Evolutionary conservation across 2,888 invertebrate species (phyloP).

Genomic region (Drosophila vallismaia): DNA sequence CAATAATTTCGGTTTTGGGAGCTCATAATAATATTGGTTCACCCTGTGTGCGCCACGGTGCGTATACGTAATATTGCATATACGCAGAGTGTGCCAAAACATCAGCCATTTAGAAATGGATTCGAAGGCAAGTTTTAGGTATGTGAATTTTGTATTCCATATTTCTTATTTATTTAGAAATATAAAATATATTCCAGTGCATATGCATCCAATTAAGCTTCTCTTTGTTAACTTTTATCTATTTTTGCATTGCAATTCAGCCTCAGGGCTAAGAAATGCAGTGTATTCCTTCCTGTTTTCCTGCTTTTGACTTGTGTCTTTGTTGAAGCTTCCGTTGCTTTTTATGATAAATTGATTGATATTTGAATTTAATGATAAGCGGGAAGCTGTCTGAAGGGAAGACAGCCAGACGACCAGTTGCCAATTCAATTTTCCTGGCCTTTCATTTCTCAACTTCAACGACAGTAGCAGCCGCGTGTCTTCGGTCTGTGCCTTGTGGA

Average conservation of each 20-base stretch:
- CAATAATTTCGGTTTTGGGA: not conserved
- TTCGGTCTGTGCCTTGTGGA: constrained; percentile 26
- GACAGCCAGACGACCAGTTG: constrained; percentile 49
- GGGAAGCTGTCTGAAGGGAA: not conserved
- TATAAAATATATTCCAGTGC: no score
- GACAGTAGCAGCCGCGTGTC: constrained; percentile 47
- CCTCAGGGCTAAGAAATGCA: constrained; percentile 13
- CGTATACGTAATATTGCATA: constrained; percentile 1
- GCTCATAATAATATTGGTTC: no score
- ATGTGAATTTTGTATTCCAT: no score
- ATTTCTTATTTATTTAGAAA: no score
- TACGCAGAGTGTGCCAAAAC: not conserved
- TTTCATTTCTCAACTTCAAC: constrained; percentile 73
- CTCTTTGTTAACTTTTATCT: not conserved
- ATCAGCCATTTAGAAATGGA: no score
- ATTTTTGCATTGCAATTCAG: constrained; percentile 10
- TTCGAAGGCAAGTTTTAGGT: no score
- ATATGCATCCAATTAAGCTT: constrained; percentile 2
- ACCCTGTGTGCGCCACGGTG: no score
- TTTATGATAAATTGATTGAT: constrained; percentile 79
- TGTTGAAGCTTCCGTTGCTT: constrained; percentile 30
- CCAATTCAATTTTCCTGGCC: constrained; percentile 68
- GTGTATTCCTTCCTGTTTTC: constrained; percentile 1
- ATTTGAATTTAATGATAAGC: constrained; percentile 77
- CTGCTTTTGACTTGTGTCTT: constrained; percentile 14